Percentiles rank a stretch among this genome's conserved stretches.
phyloP scores from a whole-genome alignment of 2,797 vertebrate genomes.

The Leptodactylus fallax region DNA sequence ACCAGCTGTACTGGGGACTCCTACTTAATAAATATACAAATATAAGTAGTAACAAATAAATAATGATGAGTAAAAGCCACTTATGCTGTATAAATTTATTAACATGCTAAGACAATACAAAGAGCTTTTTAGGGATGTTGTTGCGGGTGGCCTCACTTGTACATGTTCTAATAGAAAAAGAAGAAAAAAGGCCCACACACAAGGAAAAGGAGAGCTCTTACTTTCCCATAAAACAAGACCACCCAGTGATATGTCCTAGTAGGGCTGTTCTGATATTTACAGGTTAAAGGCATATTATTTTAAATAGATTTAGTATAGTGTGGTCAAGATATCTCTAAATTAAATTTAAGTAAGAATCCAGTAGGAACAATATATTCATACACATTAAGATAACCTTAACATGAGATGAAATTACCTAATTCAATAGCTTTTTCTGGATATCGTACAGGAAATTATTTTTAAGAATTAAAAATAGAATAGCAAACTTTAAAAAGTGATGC shows the following conservation, averaged over 20 bases:
- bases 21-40: slow-evolving; percentile 17
- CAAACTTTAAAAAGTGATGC: too few relatives aligned
- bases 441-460: too few relatives aligned
- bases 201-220: not conserved
- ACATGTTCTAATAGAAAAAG: slow-evolving; percentile 32
- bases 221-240: slow-evolving; percentile 50
- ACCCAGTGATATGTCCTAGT: slow-evolving; percentile 47
- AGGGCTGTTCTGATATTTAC: not conserved
- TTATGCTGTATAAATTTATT: not conserved
- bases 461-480: too few relatives aligned
- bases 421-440: not conserved
- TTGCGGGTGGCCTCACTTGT: slow-evolving; percentile 34
- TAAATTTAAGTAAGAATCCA: too few relatives aligned
- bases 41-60: not conserved
- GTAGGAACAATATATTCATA: not conserved
- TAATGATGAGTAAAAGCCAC: not conserved
- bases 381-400: not conserved
- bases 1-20: not conserved
- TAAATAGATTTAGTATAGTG: not conserved
- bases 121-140: not conserved
- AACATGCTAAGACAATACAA: slow-evolving; percentile 26
- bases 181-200: slow-evolving; percentile 50
- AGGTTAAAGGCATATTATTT: slow-evolving; percentile 24
- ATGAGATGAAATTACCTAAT: not conserved
- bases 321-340: not conserved